phyloP scores from a whole-genome alignment of 2,113 vertebrate genomes.

The Ia io region DNA sequence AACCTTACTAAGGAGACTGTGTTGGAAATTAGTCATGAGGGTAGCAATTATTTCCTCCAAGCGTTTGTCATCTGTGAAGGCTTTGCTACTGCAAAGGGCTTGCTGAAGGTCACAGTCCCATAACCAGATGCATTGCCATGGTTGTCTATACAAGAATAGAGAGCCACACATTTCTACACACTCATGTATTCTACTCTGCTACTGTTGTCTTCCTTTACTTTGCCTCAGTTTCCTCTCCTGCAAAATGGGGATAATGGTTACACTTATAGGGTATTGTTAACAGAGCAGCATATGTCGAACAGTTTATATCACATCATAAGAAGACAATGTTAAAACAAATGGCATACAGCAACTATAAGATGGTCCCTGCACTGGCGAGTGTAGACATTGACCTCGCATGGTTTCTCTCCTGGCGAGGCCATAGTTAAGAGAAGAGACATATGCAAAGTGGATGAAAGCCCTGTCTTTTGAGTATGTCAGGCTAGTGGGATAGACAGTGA shows the following conservation, averaged over 20 bases:
- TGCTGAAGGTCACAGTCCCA: background rate
- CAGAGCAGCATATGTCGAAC: fast-evolving
- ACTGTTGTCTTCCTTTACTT: background rate
- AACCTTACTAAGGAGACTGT: background rate
- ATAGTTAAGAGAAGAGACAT: background rate
- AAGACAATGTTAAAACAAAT: background rate
- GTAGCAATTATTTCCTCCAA: background rate
- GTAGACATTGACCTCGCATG: fast-evolving
- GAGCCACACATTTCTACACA: fast-evolving
- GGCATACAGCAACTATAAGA: background rate
- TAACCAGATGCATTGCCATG: background rate
- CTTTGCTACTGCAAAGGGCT: background rate
- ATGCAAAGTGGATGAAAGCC: background rate
- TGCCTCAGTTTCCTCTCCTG: background rate
- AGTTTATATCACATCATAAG: background rate
- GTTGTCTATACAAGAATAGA: background rate
- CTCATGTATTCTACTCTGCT: background rate
- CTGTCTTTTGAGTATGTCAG: background rate
- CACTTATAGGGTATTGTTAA: background rate
- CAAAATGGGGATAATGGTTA: background rate
- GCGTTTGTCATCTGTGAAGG: background rate
- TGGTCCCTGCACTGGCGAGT: fast-evolving
- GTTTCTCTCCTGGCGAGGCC: background rate
- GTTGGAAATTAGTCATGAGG: background rate
- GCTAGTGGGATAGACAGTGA: background rate